Base-by-base conservation (phyloP, 2,113 vertebrate species). In the Glaucidium brasilianum region DNA sequence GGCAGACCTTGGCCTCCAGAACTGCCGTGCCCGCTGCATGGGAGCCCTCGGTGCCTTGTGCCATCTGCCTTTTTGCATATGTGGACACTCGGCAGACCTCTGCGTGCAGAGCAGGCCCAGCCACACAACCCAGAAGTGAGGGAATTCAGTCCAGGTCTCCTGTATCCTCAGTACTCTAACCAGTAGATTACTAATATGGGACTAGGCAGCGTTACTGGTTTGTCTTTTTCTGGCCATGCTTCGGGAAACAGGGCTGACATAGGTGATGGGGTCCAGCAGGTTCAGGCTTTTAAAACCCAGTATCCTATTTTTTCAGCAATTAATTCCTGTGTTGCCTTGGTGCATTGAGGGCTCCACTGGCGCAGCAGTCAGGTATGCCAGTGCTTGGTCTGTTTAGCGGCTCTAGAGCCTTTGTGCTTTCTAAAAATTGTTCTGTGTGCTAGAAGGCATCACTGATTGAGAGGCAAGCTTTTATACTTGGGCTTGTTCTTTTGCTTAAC, bases 241-340 rank as follows among this genome's bases (percentile, higher is more conserved):
- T 76, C 67, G 47, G 41, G 56, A 79, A 69, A 52, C 2, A 9
- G 21, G 19, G 16, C 67, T 96, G 52, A 15, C 12, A 37, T 41
- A n/a, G 0, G 0, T 2, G 15, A 25, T 32, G 22, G 68, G 68
- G 82, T 80, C 47, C 62, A 76, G 20, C 2, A 8, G 66, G 35
- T 32, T 27, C 35, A 66, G 39, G 15, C 26, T 35, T 77, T 30
- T 19, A 55, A 85, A 89, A 63, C 52, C 2, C 23, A 22, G 10
- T 1, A 32, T 85, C 37, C 49, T 59, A 7, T 22, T 39, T 32
- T 39, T 88, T 11, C 10, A 49, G 49, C 43, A 12, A 21, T 45
- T 20, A 23, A 2, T 27, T 66, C 29, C 58, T n/a, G 0, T 6
- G 8, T 39, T 32, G 30, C 35, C 1, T 2, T 7, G 64, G n/a